A percentile compares a stretch with the other conserved stretches of the same genome.
phyloP scores from a whole-genome alignment of 2,113 vertebrate species.

The Notothenia rossii region DNA sequence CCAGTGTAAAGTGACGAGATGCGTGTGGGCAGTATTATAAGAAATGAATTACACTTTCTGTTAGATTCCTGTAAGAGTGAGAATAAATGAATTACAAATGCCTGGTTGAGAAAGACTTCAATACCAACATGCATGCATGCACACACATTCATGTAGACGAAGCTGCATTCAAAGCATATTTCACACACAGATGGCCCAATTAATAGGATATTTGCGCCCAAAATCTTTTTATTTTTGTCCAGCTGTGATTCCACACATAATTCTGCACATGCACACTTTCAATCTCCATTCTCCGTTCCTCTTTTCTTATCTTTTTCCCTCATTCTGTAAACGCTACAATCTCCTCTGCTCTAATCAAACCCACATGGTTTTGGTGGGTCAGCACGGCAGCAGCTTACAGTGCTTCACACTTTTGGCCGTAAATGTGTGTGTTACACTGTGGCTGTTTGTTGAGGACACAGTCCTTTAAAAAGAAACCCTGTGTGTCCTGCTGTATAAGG shows the following conservation, averaged over 20 bases:
- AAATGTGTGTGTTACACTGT: slow-evolving; percentile 14
- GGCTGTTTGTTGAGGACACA: slow-evolving; percentile 24
- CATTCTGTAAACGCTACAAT: slow-evolving; percentile 51
- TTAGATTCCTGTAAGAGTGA: slow-evolving; percentile 42
- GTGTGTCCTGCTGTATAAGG: neutral
- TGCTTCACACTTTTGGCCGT: slow-evolving; percentile 28
- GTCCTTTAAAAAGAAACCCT: neutral
- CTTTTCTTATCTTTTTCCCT: slow-evolving; percentile 30
- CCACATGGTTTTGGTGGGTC: slow-evolving; percentile 66
- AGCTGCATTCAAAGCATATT: slow-evolving; percentile 7
- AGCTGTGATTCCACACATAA: neutral
- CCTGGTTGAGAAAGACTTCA: slow-evolving; percentile 31
- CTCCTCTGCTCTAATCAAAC: slow-evolving; percentile 67
- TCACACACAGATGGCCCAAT: neutral
- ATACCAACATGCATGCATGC: neutral
- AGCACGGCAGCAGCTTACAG: slow-evolving; percentile 50
- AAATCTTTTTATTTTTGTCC: neutral
- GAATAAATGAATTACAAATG: slow-evolving; percentile 48
- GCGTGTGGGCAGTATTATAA: slow-evolving; percentile 5
- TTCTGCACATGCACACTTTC: neutral
- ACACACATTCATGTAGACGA: neutral
- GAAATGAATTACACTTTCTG: slow-evolving; percentile 1
- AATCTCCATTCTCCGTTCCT: neutral
- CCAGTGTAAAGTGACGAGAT: neutral
- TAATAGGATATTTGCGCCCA: neutral